Evolutionary conservation across 2,888 invertebrate species (phyloP).

Genomic region (Troglohyphantes excavatus): DNA sequence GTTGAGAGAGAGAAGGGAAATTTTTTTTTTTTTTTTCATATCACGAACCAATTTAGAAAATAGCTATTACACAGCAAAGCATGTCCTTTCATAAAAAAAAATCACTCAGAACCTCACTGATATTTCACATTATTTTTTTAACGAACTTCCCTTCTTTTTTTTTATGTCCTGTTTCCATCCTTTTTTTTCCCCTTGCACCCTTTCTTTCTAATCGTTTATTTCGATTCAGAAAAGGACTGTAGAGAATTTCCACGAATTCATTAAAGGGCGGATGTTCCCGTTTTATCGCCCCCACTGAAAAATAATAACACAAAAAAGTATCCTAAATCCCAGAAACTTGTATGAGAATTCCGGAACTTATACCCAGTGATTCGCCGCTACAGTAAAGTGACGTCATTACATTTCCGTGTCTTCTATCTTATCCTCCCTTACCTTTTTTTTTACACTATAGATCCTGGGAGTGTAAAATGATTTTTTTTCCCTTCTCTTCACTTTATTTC

Average conservation of each 20-base stretch:
- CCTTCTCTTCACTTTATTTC: conserved; percentile 8
- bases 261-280: conserved; percentile 65
- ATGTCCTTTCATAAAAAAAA: conserved; percentile 32
- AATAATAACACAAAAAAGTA: conserved; percentile 37
- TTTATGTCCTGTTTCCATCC: background rate
- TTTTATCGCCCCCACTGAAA: conserved; percentile 62
- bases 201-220: conserved; percentile 68
- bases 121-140: conserved; percentile 23
- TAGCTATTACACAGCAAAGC: conserved; percentile 66
- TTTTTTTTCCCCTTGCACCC: background rate
- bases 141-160: conserved; percentile 48
- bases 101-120: conserved; percentile 14
- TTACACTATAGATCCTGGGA: background rate
- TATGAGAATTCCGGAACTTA: conserved; percentile 52
- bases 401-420: conserved; percentile 38
- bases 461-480: conserved; percentile 12
- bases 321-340: conserved; percentile 39
- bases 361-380: conserved; percentile 32
- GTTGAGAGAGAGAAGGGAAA: conserved; percentile 19
- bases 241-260: conserved; percentile 73
- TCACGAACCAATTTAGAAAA: conserved; percentile 73
- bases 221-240: conserved; percentile 62
- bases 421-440: background rate
- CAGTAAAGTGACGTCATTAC: conserved; percentile 52
- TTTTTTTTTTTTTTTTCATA: too few species aligned